Evolutionary conservation across 2,888 invertebrate genomes (phyloP).

Genomic region (Lithophane semibrunnea): DNA sequence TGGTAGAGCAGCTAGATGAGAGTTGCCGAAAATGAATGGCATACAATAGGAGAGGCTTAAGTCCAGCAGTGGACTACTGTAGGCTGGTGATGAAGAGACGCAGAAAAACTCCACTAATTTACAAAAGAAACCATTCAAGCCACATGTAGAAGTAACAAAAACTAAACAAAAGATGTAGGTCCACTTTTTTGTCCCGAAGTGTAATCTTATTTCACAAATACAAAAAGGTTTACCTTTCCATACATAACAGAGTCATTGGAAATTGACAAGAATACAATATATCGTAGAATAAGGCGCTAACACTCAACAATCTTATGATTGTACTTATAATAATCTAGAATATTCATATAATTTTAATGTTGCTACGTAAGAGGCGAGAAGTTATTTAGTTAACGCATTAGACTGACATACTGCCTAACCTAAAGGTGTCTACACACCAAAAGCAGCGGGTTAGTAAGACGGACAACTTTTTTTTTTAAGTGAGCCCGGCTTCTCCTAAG

Average conservation of each 20-base stretch:
- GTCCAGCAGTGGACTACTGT: too few relatives aligned
- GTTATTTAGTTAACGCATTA: not conserved
- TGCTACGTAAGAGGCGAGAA: conserved; percentile 36
- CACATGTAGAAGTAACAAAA: conserved; percentile 29
- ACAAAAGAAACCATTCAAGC: conserved; percentile 9
- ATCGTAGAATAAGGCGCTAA: conserved; percentile 55
- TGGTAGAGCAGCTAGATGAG: too few relatives aligned
- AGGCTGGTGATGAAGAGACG: too few relatives aligned
- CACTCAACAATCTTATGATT: conserved; percentile 51
- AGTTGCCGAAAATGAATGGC: too few relatives aligned
- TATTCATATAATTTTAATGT: conserved; percentile 52
- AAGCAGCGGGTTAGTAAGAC: too few relatives aligned
- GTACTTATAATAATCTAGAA: conserved; percentile 44
- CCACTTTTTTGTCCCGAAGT: conserved; percentile 45
- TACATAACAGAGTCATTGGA: conserved; percentile 19
- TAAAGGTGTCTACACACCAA: not conserved
- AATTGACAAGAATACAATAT: conserved; percentile 52
- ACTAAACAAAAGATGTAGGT: not conserved
- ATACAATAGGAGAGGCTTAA: too few relatives aligned
- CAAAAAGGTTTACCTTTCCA: conserved; percentile 20
- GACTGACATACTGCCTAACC: conserved; percentile 17
- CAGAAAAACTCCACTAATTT: not conserved
- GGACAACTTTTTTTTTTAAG: too few relatives aligned
- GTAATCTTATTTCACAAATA: conserved; percentile 26
- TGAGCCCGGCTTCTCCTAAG: too few relatives aligned